Evolutionary conservation across 2,113 vertebrate species (phyloP), one percentile per base, ranked within the genome.

Genomic region (Lontra canadensis): DNA sequence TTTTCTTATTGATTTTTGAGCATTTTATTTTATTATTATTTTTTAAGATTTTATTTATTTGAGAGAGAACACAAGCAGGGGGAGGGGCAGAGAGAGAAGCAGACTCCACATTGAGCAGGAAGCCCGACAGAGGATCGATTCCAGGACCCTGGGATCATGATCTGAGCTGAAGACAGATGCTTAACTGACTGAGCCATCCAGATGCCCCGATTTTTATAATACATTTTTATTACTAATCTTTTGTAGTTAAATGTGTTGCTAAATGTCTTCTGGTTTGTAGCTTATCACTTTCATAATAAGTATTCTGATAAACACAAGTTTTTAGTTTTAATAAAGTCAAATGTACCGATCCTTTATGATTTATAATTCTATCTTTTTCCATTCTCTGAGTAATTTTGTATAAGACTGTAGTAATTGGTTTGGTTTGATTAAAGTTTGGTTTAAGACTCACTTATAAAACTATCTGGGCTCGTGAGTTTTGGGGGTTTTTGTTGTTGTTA

Each of bases 391-490:
- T 74, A 25, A 81, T 76, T 91, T 36, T 85, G 4, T 74, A 36
- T 73, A 93, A 89, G 8, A 87, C 2, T 92, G 20, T 17, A 89
- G 61, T 52, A 94, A 95, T 61, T 18, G 83, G 17, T 76, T 87
- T 36, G 42, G 74, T 39, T 82, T 97, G n/a, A 25, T 76, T 76
- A 92, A 94, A 94, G 36, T 79, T 42, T 78, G 79, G 71, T 52
- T 84, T 97, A 81, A 96, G 69, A 90, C 3, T 90, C 25, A 74
- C 34, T 81, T 84, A 23, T 57, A 96, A 94, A 84, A 76, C 79
- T 90, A 76, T 23, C 26, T 76, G 21, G 31, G 59, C 8, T 88
- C 44, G 1, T 73, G 23, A 18, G 7, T 47, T 85, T 83, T 71
- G 85, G 71, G 69, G 71, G 49, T 31, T 57, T 93, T 79, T 88